phyloP scores from a whole-genome alignment of 2,888 invertebrate species.

The Drosophila borborema region DNA sequence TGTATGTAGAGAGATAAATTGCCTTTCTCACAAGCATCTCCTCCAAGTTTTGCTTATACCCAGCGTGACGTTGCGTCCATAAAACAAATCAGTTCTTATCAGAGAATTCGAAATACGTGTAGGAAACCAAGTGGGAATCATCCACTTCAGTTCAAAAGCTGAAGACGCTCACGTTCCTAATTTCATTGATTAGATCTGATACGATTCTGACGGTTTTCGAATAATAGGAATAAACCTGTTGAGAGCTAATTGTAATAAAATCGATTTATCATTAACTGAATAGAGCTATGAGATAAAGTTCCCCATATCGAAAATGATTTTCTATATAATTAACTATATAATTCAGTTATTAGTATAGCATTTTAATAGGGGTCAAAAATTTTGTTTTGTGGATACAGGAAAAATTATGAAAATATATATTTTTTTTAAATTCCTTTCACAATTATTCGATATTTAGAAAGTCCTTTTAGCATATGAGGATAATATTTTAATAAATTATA shows the following conservation, averaged over 20 bases:
- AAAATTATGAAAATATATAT: no score
- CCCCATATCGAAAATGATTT: neutral
- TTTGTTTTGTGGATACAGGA: no score
- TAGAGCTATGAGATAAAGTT: neutral
- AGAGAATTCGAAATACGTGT: slow-evolving; percentile 50
- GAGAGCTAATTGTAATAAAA: neutral
- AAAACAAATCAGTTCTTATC: slow-evolving; percentile 37
- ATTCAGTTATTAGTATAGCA: no score
- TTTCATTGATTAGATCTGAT: slow-evolving; percentile 50
- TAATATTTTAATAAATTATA: no score
- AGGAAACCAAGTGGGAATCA: slow-evolving; percentile 19
- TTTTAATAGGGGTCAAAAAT: no score
- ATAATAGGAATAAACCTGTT: neutral
- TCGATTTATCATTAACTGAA: neutral
- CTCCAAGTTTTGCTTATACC: slow-evolving; percentile 10
- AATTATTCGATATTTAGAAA: no score
- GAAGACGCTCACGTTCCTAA: slow-evolving; percentile 41
- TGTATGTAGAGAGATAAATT: neutral
- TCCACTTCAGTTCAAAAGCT: slow-evolving; percentile 44
- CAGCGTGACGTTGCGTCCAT: slow-evolving; percentile 29
- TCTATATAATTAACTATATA: no score
- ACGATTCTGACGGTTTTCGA: neutral
- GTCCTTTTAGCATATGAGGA: no score
- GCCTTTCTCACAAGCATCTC: slow-evolving; percentile 7
- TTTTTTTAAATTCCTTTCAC: no score